phyloP scores from a whole-genome alignment of 2,797 vertebrate species.

The Clarias pachynema region DNA sequence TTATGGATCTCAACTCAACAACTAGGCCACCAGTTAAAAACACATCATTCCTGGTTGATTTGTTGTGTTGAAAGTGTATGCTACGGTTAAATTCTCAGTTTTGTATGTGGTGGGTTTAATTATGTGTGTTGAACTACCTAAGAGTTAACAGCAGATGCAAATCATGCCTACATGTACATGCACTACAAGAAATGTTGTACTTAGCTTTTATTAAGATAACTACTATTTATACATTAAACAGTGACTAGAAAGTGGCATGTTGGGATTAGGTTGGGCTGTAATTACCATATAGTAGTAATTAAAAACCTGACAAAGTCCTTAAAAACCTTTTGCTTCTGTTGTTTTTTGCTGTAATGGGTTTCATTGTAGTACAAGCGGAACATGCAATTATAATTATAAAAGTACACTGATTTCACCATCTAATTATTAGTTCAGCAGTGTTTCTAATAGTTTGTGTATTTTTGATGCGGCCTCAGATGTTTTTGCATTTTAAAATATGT shows the following conservation, averaged over 20 bases:
- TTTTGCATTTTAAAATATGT: background rate
- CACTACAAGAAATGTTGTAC: background rate
- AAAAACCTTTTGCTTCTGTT: background rate
- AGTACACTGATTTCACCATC: background rate
- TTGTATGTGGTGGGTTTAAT: background rate
- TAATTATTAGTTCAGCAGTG: slow-evolving; percentile 10
- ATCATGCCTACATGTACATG: background rate
- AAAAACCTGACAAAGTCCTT: background rate
- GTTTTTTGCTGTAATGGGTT: background rate
- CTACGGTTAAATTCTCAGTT: background rate
- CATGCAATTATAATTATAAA: background rate
- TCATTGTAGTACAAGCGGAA: background rate
- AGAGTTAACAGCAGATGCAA: background rate
- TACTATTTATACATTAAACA: background rate
- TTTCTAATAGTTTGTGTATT: background rate
- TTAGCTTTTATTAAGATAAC: background rate
- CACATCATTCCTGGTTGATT: background rate
- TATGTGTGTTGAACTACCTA: background rate
- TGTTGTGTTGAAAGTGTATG: background rate
- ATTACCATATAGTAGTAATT: background rate
- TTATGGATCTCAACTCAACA: too few relatives aligned
- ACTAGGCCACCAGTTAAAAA: too few relatives aligned
- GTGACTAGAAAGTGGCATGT: background rate
- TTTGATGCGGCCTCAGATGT: background rate
- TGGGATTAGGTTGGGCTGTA: background rate